Evolutionary conservation across 1,140 invertebrate genomes (phyloP).

Genomic region (Chelonus insularis): DNA sequence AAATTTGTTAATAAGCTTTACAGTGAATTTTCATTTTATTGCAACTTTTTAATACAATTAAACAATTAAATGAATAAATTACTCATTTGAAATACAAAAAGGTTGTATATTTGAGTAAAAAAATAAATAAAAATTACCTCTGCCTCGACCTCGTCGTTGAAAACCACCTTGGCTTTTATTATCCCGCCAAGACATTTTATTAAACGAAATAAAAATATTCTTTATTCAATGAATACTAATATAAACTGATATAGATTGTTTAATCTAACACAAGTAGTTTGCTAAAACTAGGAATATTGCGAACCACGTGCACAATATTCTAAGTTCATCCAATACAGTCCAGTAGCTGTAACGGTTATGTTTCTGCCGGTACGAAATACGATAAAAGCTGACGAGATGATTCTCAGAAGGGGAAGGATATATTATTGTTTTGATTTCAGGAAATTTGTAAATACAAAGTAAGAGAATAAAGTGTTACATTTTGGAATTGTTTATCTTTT

Average conservation of each 20-base stretch:
- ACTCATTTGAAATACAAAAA: too few relatives aligned
- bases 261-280: too few relatives aligned
- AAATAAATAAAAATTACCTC: too few relatives aligned
- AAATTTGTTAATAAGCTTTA: neutral
- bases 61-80: neutral
- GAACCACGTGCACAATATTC: too few relatives aligned
- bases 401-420: neutral
- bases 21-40: too few relatives aligned
- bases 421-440: neutral
- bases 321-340: too few relatives aligned
- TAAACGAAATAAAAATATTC: neutral
- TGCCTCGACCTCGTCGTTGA: conserved; percentile 23
- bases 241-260: too few relatives aligned
- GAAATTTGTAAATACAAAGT: neutral
- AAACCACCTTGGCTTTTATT: conserved; percentile 19
- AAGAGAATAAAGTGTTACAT: neutral
- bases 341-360: neutral
- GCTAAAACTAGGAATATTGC: too few relatives aligned
- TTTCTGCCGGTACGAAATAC: neutral
- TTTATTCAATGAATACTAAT: neutral
- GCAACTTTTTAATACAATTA: too few relatives aligned
- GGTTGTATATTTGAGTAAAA: too few relatives aligned
- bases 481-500: neutral
- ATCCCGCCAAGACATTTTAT: conserved; percentile 24
- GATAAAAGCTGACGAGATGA: neutral